A percentile compares a stretch with the other conserved stretches of the same genome.
These are phyloP conservation scores for Myotis davidii DNA, from an alignment of 2,113 vertebrate species.

Conservation along the genomic window DNA sequence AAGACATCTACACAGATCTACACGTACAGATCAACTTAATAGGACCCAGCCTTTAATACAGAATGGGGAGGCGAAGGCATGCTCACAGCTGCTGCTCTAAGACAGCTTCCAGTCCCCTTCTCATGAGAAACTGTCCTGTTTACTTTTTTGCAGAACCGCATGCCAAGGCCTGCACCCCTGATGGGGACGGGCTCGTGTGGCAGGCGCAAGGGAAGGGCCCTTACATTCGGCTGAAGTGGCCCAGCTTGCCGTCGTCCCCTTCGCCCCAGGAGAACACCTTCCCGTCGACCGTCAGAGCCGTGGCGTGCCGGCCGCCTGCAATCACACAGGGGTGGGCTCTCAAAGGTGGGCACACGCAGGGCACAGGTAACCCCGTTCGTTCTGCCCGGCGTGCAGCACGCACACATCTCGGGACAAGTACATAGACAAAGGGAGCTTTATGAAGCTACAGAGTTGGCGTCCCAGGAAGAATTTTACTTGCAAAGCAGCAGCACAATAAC, in stretches of 20 bases:
- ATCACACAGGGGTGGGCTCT: not conserved
- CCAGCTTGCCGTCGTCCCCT: conserved; percentile 98
- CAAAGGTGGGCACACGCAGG: not conserved
- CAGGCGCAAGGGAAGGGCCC: conserved; percentile 49
- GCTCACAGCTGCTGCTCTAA: not conserved
- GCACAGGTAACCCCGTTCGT: not conserved
- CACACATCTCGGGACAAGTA: not conserved
- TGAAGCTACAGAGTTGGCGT: not conserved
- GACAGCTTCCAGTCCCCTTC: no score
- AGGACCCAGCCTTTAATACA: not conserved
- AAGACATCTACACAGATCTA: not conserved
- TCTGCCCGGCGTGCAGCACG: not conserved
- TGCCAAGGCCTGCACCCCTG: not conserved
- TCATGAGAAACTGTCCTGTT: not conserved
- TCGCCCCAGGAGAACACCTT: conserved; percentile 99
- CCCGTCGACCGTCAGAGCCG: conserved; percentile 97
- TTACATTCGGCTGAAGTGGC: conserved; percentile 99
- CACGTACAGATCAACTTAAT: not conserved
- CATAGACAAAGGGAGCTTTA: not conserved
- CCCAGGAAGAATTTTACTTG: not conserved
- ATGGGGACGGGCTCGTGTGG: not conserved
- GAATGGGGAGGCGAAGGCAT: not conserved
- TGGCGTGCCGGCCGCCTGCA: conserved; percentile 96
- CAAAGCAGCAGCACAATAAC: not conserved
- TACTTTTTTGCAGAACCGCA: not conserved